Conservation (phyloP, 2,113 vertebrate species). For the Corythaeola cristata region DNA sequence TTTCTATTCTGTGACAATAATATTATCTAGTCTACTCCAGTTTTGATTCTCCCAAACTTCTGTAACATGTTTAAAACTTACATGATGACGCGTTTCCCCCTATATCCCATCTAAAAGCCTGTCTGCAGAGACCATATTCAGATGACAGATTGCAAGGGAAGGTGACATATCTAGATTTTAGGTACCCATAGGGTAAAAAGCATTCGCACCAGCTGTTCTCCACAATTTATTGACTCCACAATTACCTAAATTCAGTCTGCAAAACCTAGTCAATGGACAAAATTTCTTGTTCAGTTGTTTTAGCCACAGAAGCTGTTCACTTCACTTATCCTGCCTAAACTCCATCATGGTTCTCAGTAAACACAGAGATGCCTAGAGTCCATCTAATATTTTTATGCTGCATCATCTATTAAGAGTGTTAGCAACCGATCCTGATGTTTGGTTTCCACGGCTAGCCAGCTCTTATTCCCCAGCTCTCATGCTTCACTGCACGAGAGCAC, state of each 20-base stretch:
- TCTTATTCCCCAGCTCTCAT: not conserved
- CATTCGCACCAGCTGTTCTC: not conserved
- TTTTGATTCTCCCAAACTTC: not conserved
- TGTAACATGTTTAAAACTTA: not conserved
- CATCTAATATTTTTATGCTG: not conserved
- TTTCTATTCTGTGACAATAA: not conserved
- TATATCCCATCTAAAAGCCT: not conserved
- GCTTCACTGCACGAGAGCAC: not conserved
- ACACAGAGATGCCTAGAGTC: not conserved
- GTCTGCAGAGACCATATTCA: not conserved
- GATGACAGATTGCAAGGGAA: not conserved
- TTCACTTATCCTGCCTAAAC: not conserved
- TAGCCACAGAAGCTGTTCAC: not conserved
- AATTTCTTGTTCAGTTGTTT: not conserved
- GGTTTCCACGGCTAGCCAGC: not conserved
- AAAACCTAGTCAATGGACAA: not conserved
- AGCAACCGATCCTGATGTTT: not conserved
- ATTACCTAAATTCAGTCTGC: not conserved
- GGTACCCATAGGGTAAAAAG: not conserved
- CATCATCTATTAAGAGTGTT: not conserved
- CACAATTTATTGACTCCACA: not conserved
- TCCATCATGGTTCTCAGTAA: not conserved
- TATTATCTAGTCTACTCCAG: not conserved
- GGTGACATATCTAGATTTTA: not conserved
- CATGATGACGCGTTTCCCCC: not conserved